A percentile compares a stretch with the other conserved stretches of the same genome.
Conservation (phyloP, 2,797 vertebrate genomes). For the Eutrigla gurnardus region DNA sequence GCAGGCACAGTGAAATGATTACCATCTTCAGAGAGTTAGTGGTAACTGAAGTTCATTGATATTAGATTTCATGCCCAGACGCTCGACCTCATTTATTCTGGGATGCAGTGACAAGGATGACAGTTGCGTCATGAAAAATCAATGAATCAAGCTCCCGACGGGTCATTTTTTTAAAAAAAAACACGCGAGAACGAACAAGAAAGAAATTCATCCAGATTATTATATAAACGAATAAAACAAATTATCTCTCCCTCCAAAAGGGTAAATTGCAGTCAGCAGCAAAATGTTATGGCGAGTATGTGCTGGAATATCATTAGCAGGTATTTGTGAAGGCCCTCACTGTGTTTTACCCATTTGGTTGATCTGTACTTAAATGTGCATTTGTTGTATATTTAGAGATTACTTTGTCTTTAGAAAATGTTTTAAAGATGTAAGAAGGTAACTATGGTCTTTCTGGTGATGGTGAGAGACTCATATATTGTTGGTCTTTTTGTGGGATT, state of each 20-base stretch:
- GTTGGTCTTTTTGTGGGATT: background rate
- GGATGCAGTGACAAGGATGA: background rate
- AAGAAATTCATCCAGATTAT: background rate
- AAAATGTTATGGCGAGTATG: background rate
- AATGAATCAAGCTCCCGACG: background rate
- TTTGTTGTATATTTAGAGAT: background rate
- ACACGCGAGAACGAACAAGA: background rate
- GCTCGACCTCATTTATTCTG: background rate
- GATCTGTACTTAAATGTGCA: too few relatives aligned
- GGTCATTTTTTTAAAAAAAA: background rate
- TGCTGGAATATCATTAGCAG: background rate
- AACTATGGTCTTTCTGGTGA: too few relatives aligned
- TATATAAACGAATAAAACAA: background rate
- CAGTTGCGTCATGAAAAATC: background rate
- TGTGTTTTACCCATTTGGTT: background rate
- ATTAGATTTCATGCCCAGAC: background rate
- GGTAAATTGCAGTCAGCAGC: background rate
- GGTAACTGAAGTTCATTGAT: background rate
- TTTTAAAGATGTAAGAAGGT: too few relatives aligned
- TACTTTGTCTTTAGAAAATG: background rate
- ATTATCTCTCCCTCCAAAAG: background rate
- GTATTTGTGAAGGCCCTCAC: background rate
- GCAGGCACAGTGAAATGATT: background rate
- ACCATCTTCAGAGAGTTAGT: background rate
- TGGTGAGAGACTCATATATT: too few relatives aligned